phyloP scores from a whole-genome alignment of 2,888 invertebrate species.

The Emmelina monodactyla region DNA sequence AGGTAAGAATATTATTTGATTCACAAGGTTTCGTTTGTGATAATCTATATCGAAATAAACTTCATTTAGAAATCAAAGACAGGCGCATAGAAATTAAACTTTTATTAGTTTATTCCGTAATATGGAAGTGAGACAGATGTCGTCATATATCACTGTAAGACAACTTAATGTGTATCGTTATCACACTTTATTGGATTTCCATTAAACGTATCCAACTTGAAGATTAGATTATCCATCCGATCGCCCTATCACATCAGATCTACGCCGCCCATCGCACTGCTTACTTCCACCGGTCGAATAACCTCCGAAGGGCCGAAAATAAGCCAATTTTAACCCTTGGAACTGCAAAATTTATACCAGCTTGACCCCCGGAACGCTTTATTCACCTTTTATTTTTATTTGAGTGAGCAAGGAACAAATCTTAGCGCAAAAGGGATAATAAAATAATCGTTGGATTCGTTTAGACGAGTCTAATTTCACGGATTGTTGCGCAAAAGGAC shows the following conservation, averaged over 20 bases:
- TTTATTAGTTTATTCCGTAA: too few species aligned
- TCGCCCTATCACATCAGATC: neutral
- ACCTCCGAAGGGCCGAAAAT: conserved; percentile 56
- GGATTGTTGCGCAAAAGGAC: conserved; percentile 61
- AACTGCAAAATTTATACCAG: conserved; percentile 46
- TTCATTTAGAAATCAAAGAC: too few species aligned
- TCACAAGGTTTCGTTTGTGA: too few species aligned
- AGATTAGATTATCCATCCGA: too few species aligned
- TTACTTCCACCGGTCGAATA: conserved; percentile 27
- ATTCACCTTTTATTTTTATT: conserved; percentile 67
- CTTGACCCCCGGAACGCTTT: conserved; percentile 58
- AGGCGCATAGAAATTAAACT: too few species aligned
- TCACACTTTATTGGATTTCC: too few species aligned
- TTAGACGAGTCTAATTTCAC: conserved; percentile 66
- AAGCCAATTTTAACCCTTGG: conserved; percentile 53
- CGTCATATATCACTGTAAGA: too few species aligned
- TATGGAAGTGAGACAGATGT: too few species aligned
- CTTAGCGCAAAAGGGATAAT: conserved; percentile 65
- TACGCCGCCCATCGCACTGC: conserved; percentile 9
- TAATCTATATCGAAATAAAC: too few species aligned
- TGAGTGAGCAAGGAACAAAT: conserved; percentile 67
- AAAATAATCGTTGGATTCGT: conserved; percentile 68
- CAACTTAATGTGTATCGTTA: too few species aligned
- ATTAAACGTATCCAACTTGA: too few species aligned
- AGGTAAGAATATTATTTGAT: too few species aligned